Conservation (phyloP, 2,797 vertebrate genomes). For the Emydoidea blandingii region DNA sequence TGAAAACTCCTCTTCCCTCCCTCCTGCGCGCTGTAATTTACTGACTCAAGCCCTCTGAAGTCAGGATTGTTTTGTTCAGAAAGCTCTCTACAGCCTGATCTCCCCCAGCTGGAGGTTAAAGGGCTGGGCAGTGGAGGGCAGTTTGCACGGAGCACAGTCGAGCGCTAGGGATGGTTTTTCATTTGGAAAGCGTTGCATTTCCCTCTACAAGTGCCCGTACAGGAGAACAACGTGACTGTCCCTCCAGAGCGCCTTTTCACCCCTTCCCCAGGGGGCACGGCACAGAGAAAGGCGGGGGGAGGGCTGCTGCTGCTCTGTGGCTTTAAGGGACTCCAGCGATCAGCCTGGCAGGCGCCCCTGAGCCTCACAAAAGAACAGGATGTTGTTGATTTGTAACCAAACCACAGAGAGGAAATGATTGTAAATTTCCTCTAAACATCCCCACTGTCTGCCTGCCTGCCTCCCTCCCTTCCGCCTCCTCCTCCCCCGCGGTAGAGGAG, state of each 20-base stretch:
- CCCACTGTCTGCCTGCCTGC: conserved; percentile 83
- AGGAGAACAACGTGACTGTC: too few species aligned
- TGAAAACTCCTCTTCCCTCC: not conserved
- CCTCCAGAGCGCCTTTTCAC: not conserved
- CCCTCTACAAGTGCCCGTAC: not conserved
- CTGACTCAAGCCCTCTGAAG: not conserved
- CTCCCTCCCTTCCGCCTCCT: conserved; percentile 70
- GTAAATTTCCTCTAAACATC: conserved; percentile 94
- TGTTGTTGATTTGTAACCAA: conserved; percentile 97
- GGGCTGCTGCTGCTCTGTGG: not conserved
- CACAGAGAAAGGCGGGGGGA: not conserved
- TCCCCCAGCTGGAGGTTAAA: not conserved
- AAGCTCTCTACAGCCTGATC: too few species aligned
- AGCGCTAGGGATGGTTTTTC: not conserved
- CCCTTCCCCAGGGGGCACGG: not conserved
- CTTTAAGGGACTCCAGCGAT: conserved; percentile 57
- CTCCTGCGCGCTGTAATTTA: not conserved
- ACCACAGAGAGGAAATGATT: conserved; percentile 95
- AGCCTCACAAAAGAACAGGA: conserved; percentile 95
- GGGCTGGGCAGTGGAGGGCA: not conserved
- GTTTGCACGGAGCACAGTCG: too few species aligned
- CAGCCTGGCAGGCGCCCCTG: conserved; percentile 86
- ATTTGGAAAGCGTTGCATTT: not conserved
- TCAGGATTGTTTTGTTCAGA: too few species aligned
- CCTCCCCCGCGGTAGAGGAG: conserved; percentile 49